Evolutionary conservation across 2,113 vertebrate species (phyloP), one percentile per base, ranked within the genome.

Genomic region (Rhineura floridana): DNA sequence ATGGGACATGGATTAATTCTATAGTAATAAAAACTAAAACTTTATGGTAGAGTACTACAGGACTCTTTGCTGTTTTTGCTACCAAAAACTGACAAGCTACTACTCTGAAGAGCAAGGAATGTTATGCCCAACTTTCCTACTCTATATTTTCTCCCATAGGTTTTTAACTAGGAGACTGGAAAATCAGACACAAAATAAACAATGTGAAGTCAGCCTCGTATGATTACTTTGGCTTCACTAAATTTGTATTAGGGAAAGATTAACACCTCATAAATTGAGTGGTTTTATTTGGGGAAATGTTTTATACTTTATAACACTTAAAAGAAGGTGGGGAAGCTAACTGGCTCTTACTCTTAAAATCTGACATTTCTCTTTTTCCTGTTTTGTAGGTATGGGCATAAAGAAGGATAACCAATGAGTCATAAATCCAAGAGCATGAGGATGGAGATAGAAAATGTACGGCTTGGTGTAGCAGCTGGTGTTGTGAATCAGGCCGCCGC

Each of bases 401-500:
- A 70, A 59, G 28, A 78, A 77, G 46, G 21, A 70, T 0, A 46
- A 0, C 82, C 76, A 23, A 50, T 86, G 50, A 46, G 17, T 30
- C 30, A 44, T 88, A 72, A 9, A 0, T 4, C 36, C 59, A 89
- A 78, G 42, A 93, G 25, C 50, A 48, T 0, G 1, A 46, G 11
- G 69, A 69, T 2, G 0, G 63, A 11, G 72, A 65, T 39, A 25
- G 0, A 1, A 30, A 62, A 36, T 23, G 36, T 85, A 36, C 4
- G 98, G 98, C 98, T 96, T 75, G 21, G 98, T 96, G 98, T 96
- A 97, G 97, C 98, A 99, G 98, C 98, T 99, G 98, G 98, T 99
- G 98, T 99, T 99, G 98, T 99, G 98, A 99, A 99, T 99, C 98
- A 99, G 98, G 98, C 98, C 98, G 98, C 95, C 95, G 92, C 96